phyloP scores from a whole-genome alignment of 1,140 invertebrate species.

The Drosophila sechellia region DNA sequence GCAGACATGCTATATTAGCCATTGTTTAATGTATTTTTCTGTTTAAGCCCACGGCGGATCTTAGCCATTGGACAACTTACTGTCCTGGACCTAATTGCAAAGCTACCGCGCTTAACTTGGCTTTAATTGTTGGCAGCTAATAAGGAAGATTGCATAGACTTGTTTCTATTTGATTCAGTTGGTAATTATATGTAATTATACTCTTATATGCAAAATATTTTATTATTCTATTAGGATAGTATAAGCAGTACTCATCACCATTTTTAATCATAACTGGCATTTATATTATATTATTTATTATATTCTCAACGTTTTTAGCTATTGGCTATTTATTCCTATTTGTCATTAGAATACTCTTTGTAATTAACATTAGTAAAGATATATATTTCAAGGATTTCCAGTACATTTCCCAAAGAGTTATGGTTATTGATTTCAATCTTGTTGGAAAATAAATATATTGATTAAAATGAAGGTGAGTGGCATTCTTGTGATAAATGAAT shows the following conservation, averaged over 20 bases:
- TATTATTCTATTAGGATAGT: neutral
- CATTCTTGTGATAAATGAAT: neutral
- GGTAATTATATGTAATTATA: neutral
- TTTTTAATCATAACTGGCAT: neutral
- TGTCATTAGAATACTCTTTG: too few relatives aligned
- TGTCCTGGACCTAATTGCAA: neutral
- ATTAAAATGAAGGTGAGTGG: neutral
- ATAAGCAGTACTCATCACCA: neutral
- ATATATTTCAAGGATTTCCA: neutral
- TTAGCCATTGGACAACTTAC: slow-evolving; percentile 5
- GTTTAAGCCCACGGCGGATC: neutral
- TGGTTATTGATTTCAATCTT: neutral
- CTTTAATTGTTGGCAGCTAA: slow-evolving; percentile 10
- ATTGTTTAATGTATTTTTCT: slow-evolving; percentile 18
- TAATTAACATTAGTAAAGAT: too few relatives aligned
- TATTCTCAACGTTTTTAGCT: too few relatives aligned
- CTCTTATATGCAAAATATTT: neutral
- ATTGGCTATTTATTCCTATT: too few relatives aligned
- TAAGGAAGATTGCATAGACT: slow-evolving; percentile 1
- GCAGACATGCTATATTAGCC: neutral
- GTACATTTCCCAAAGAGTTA: neutral
- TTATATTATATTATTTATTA: too few relatives aligned
- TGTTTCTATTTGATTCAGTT: neutral
- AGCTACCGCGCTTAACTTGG: neutral
- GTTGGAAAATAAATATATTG: neutral